These are phyloP conservation scores for Sceloporus undulatus DNA, from an alignment of 2,113 vertebrate genomes.

Conservation along the genomic window DNA sequence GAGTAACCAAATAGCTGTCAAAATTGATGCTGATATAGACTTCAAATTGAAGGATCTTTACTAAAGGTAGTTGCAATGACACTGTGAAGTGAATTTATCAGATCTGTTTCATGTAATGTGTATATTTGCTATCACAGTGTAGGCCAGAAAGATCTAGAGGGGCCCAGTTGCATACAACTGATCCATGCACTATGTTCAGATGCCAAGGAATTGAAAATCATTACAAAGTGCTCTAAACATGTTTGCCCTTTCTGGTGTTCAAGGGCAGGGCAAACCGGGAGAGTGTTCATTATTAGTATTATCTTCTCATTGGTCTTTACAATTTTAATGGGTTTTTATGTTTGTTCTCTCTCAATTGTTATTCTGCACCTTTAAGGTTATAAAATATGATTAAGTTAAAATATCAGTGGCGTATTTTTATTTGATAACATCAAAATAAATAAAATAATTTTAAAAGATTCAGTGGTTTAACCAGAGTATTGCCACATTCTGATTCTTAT, in stretches of 20 bases:
- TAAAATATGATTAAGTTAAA: background rate
- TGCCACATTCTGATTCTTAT: background rate
- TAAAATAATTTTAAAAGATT: background rate
- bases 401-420: background rate
- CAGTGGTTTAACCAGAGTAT: background rate
- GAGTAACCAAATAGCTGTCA: background rate
- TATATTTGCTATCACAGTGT: too few relatives aligned
- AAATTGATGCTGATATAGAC: background rate
- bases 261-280: background rate
- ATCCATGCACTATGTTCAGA: background rate
- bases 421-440: slow-evolving; percentile 13
- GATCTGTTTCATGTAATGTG: too few relatives aligned
- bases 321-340: background rate
- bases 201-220: background rate
- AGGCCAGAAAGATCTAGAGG: too few relatives aligned
- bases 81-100: background rate
- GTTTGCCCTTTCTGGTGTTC: background rate
- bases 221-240: background rate
- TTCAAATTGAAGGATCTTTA: background rate
- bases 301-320: background rate
- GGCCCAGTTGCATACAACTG: too few relatives aligned
- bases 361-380: background rate
- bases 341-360: background rate
- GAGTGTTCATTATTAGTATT: background rate
- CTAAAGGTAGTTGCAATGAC: background rate